Evolutionary conservation across 2,797 vertebrate genomes (phyloP).

Genomic region (Gephyroberyx darwinii): DNA sequence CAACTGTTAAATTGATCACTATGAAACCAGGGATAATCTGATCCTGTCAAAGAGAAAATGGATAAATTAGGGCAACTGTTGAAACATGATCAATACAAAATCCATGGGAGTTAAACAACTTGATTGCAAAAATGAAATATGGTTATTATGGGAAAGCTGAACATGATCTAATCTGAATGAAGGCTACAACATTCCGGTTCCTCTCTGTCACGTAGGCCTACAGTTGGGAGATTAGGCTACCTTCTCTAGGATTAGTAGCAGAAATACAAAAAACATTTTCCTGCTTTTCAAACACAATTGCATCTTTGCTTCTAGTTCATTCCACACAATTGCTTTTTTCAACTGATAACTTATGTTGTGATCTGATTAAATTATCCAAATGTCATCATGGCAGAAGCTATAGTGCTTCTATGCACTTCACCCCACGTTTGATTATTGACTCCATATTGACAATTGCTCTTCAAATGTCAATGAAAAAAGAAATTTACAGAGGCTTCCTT

Average conservation of each 20-base stretch:
- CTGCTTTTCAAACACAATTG: neutral
- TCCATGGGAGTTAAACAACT: neutral
- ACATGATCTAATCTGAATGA: too few relatives aligned
- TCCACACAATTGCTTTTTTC: slow-evolving; percentile 1
- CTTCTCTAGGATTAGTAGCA: neutral
- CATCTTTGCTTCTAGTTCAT: neutral
- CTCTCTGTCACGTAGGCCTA: neutral
- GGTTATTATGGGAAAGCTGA: too few relatives aligned
- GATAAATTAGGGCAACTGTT: neutral
- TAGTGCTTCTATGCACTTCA: neutral
- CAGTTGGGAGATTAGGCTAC: neutral
- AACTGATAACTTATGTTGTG: neutral
- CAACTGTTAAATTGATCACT: neutral
- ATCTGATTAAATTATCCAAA: neutral
- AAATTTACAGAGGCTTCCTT: neutral
- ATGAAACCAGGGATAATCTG: neutral
- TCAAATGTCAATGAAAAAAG: slow-evolving; percentile 22
- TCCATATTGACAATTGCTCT: neutral
- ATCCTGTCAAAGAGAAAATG: too few relatives aligned
- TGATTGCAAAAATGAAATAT: neutral
- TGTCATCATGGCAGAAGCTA: neutral
- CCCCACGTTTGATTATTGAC: neutral
- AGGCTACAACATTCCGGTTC: neutral
- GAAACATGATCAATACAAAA: slow-evolving; percentile 34
- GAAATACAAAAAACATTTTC: neutral